Conservation (phyloP, 2,797 vertebrate genomes). For the Capromys pilorides region DNA sequence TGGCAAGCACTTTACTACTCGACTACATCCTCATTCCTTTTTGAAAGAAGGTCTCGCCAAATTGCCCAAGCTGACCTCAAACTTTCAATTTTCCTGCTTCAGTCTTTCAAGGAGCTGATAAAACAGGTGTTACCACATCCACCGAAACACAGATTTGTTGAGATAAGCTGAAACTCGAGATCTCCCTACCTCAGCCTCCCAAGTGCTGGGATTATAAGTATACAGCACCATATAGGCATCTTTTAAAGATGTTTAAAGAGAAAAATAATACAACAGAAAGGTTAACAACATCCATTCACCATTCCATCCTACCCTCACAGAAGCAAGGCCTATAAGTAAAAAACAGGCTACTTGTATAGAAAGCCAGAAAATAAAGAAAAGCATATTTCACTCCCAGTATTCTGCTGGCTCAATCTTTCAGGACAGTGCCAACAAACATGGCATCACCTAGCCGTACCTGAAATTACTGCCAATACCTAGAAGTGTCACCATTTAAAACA, state of each 20-base stretch:
- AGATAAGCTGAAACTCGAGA: background rate
- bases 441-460: constrained; percentile 44
- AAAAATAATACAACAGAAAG: constrained; percentile 27
- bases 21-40: background rate
- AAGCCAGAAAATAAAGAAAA: constrained; percentile 62
- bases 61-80: background rate
- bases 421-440: constrained; percentile 48
- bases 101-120: background rate
- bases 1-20: background rate
- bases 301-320: background rate
- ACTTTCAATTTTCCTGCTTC: background rate
- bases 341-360: constrained; percentile 58
- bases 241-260: background rate
- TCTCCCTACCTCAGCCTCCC: background rate
- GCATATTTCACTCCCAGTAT: background rate
- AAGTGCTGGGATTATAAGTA: background rate
- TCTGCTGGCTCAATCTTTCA: constrained; percentile 11
- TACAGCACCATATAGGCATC: background rate
- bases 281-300: constrained; percentile 36
- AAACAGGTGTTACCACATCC: background rate
- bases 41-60: background rate
- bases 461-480: constrained; percentile 54
- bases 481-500: constrained; percentile 36
- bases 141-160: background rate
- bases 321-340: constrained; percentile 31